A percentile compares a stretch with the other conserved stretches of the same genome.
These are phyloP conservation scores for Troglohyphantes excavatus DNA, from an alignment of 2,888 invertebrate species.

Conservation along the genomic window DNA sequence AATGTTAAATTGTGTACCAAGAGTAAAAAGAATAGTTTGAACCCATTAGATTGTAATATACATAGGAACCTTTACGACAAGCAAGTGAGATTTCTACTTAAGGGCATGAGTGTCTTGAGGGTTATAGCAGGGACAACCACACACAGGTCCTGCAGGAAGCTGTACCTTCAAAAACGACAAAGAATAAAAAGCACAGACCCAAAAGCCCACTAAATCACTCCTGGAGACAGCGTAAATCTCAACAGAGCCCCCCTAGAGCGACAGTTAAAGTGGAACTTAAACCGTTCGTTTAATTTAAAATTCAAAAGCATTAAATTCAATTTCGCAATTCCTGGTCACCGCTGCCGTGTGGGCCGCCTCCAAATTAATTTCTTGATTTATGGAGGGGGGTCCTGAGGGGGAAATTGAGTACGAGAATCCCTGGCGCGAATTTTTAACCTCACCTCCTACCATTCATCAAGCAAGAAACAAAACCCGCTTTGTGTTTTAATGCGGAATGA, in stretches of 20 bases:
- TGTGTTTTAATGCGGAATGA: slow-evolving; percentile 58
- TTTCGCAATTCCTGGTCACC: slow-evolving; percentile 7
- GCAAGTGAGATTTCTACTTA: too few species aligned
- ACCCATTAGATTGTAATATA: too few species aligned
- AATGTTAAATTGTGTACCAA: too few species aligned
- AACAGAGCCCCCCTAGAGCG: background rate
- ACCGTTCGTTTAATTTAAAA: slow-evolving; percentile 21
- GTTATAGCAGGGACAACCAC: too few species aligned
- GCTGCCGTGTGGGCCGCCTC: background rate
- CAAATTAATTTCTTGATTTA: slow-evolving; percentile 73
- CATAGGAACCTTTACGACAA: too few species aligned
- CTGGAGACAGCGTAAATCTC: slow-evolving; percentile 14
- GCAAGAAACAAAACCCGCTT: slow-evolving; percentile 50
- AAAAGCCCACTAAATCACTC: too few species aligned
- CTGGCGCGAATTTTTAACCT: slow-evolving; percentile 42
- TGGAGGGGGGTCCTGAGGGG: background rate
- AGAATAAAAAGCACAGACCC: too few species aligned
- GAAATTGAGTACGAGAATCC: slow-evolving; percentile 60
- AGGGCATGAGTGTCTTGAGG: too few species aligned
- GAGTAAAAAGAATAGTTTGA: too few species aligned
- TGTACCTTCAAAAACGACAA: background rate
- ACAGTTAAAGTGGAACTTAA: slow-evolving; percentile 10
- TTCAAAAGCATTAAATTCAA: slow-evolving; percentile 48
- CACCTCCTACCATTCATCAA: slow-evolving; percentile 63
- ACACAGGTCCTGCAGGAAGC: too few species aligned